Base-by-base conservation (phyloP, 2,888 invertebrate genomes). In the Eupithecia tripunctaria region DNA sequence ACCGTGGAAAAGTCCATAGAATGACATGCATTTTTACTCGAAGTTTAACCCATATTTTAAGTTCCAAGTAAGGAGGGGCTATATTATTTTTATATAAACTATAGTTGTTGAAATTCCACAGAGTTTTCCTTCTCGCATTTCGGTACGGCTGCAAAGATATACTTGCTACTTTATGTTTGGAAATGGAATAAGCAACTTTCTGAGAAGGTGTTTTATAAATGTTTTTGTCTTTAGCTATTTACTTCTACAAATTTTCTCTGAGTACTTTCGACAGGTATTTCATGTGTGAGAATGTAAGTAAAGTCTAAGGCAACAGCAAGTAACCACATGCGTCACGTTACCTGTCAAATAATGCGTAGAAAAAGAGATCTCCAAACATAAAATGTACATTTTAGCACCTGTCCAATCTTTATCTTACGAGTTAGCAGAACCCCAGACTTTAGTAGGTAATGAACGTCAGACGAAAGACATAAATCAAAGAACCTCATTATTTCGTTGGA, bases 1-100 rank as follows among this genome's bases (percentile, higher is more conserved):
- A 76, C 72, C 77, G 75, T 76, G 71, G 72, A 69, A 76, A 79
- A 79, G 80, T 79, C 78, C 29, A 27, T 29, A n/a, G 18, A n/a
- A 21, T 64, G 47, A 51, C 38, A 59, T 70, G 64, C 56, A 65
- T 64, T 65, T 64, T 70, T 38, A 38, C 64, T 38, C 60, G 8
- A 18, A 21, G 27, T 60, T 60, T 60, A 27, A 60, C 60, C 15
- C 18, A 60, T 60, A 60, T 29, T 29, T 60, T 60, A 29, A 18
- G 29, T 60, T 56, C 25, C 25, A 12, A 56, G 51, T n/a, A 51
- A 25, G n/a, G n/a, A n/a, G n/a, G n/a, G n/a, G n/a, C n/a, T n/a
- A n/a, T n/a, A n/a, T n/a, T n/a, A n/a, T n/a, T n/a, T n/a, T n/a
- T n/a, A n/a, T n/a, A n/a, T n/a, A n/a, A n/a, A n/a, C n/a, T n/a